These are phyloP conservation scores for Delia radicum DNA, from an alignment of 1,140 invertebrate species.

Conservation along the genomic window DNA sequence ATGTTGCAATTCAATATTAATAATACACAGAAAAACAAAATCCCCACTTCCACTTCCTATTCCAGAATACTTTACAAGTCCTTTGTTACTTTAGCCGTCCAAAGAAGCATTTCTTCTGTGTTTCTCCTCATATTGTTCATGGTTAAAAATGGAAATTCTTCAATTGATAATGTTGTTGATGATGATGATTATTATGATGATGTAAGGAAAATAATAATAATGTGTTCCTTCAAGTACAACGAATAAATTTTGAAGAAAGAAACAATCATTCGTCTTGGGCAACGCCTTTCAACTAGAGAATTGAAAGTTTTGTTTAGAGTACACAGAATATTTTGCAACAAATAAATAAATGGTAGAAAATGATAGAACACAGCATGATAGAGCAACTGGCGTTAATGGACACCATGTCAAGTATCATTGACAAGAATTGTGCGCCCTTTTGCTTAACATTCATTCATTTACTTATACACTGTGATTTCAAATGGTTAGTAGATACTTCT, in stretches of 20 bases:
- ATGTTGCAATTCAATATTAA: constrained; percentile 8
- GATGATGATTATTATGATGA: not conserved
- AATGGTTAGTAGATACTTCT: not conserved
- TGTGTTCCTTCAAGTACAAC: not conserved
- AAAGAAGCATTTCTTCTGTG: not conserved
- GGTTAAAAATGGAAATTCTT: constrained; percentile 13
- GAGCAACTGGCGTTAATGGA: constrained; percentile 11
- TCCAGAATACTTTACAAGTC: not conserved
- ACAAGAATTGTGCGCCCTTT: constrained; percentile 10
- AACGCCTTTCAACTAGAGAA: constrained; percentile 13
- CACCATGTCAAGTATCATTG: constrained; percentile 23
- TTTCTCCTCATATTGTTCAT: not conserved
- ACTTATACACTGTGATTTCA: not conserved
- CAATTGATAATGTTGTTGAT: not conserved
- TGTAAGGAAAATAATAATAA: not conserved
- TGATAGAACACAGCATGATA: not conserved
- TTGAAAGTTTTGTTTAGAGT: not conserved
- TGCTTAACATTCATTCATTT: not conserved
- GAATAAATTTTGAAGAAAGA: not conserved
- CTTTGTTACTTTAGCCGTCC: not conserved
- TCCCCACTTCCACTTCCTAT: not conserved
- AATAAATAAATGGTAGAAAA: not conserved
- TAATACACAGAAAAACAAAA: no score
- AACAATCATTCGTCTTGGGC: constrained; percentile 20
- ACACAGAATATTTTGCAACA: not conserved